Evolutionary conservation across 2,888 invertebrate species (phyloP), one percentile per base, ranked within the genome.

Genomic region (Meta bourneti): DNA sequence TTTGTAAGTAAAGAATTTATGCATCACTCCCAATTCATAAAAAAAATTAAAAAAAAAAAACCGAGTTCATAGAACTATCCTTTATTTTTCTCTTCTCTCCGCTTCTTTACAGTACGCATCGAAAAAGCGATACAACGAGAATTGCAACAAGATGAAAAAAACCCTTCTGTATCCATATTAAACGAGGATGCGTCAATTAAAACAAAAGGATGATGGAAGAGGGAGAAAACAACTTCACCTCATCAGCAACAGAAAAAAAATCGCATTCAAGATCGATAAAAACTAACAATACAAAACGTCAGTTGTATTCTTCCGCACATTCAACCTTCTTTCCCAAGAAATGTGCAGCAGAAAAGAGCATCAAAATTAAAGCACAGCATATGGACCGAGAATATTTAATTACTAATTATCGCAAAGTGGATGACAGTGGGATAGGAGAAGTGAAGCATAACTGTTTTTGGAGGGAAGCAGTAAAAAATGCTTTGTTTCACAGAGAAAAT

Each of bases 331-430:
- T 16, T 61, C 16, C 11, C 61, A 16, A 61, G 61, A 16, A 61
- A 61, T 61, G 13, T 61, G 34, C 34, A 34, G 34, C 34, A 34
- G 61, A 16, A 5, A 61, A 61, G 5, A 61, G 61, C 61, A 69
- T 48, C 54, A 84, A 84, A 84, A 77, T 1, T 19, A 85, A 78
- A 69, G 4, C 11, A 9, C 11, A 86, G 77, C 34, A 49, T 49
- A 70, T 52, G 7, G 54, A 48, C 52, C 69, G 86, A 78, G 78
- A 86, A 78, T 86, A 70, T 71, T 86, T 78, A 86, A 86, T 86
- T 86, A 78, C 86, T 86, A 86, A 86, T 86, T 86, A 86, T 70
- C 70, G 86, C 78, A 51, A 51, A n/a, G 49, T 19, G 49, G 9
- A 70, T 75, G 6, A n/a, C 13, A 1, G 6, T 54, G 9, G 48